Percentiles rank a stretch among this genome's conserved stretches.
phyloP scores from a whole-genome alignment of 2,888 invertebrate species.

The Frankliniella fusca region DNA sequence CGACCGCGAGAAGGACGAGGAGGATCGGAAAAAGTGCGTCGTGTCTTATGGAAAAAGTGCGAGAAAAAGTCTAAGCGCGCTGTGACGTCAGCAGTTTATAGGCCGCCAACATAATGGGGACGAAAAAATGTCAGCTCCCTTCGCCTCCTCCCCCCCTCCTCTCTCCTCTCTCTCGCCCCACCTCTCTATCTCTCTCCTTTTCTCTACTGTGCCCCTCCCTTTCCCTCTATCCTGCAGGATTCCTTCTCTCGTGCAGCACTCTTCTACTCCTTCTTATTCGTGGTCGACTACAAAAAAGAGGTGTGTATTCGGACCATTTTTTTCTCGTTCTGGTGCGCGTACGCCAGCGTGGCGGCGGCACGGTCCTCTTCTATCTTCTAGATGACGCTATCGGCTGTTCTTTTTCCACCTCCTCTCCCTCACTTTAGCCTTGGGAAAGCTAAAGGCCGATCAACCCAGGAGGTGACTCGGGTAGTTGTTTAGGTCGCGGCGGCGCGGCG shows the following conservation, averaged over 20 bases:
- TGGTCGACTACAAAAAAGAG: neutral
- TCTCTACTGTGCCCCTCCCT: neutral
- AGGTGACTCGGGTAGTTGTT: neutral
- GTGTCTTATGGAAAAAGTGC: neutral
- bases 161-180: neutral
- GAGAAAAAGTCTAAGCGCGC: neutral
- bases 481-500: neutral
- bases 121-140: conserved; percentile 28
- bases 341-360: neutral
- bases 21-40: neutral
- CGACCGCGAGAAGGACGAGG: neutral
- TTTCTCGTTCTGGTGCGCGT: neutral
- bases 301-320: conserved; percentile 19
- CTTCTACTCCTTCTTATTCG: conserved; percentile 14
- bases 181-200: conserved; percentile 17
- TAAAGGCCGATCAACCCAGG: neutral
- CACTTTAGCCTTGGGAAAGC: conserved; percentile 2
- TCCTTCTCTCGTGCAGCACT: conserved; percentile 7
- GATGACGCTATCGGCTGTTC: neutral
- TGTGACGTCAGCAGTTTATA: conserved; percentile 26
- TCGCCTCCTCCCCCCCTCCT: conserved; percentile 31
- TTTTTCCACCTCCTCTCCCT: neutral
- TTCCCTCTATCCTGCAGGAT: neutral
- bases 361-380: neutral
- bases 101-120: conserved; percentile 15